phyloP scores from a whole-genome alignment of 2,888 invertebrate genomes.

The Metacarcinus magister region DNA sequence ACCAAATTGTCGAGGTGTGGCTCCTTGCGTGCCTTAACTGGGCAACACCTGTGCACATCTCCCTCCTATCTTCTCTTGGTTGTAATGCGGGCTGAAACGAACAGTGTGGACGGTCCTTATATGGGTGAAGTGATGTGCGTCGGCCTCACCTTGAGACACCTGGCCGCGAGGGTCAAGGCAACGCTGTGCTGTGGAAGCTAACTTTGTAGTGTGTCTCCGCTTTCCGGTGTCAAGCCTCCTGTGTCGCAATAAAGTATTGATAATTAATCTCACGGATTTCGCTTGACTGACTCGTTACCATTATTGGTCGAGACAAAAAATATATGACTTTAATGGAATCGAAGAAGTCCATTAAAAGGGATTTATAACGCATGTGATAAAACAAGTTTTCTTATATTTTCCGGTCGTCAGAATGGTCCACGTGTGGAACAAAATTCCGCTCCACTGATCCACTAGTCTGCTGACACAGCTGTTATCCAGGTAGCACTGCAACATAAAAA shows the following conservation, averaged over 20 bases:
- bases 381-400: neutral
- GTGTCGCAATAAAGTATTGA: neutral
- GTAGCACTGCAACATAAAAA: neutral
- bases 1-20: neutral
- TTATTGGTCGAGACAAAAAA: neutral
- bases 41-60: neutral
- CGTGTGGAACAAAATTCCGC: neutral
- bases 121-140: neutral
- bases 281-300: neutral
- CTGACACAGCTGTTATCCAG: neutral
- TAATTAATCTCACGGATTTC: neutral
- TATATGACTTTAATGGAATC: neutral
- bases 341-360: neutral
- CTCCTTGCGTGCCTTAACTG: neutral
- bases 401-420: neutral
- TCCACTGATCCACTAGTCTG: neutral
- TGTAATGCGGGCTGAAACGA: slow-evolving; percentile 41
- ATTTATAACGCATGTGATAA: neutral
- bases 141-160: slow-evolving; percentile 31
- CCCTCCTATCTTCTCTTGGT: neutral
- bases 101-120: neutral
- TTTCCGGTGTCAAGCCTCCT: neutral
- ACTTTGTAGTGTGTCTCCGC: neutral
- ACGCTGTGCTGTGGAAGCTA: neutral
- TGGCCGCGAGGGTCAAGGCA: slow-evolving; percentile 41